Base-by-base conservation (phyloP, 2,888 invertebrate genomes). In the Druceiella hillmani region DNA sequence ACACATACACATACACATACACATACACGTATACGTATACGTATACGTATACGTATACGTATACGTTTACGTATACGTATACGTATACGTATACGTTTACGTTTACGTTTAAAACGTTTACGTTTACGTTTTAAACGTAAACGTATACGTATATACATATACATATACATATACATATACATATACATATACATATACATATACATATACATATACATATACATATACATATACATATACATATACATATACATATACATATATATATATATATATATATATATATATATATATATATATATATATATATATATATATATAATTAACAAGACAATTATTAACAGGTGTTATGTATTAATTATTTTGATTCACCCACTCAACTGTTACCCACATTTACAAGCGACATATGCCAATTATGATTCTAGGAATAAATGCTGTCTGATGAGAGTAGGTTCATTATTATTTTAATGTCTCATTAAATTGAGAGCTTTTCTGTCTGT, bases 21-120 rank as follows among this genome's bases (percentile, higher is more conserved):
- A 6, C n/a, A 20, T 20, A 20, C 22, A 7, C n/a, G n/a, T 7
- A 20, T 20, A 20, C 22, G n/a, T 20, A 20, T n/a, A 20, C n/a
- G n/a, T 20, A 20, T 20, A 20, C 6, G n/a, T 20, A 20, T 20
- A 20, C n/a, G 6, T n/a, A 20, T 20, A 20, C 6, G n/a, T 20
- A 20, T n/a, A 20, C 22, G n/a, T 20, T 20, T n/a, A 20, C 22
- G n/a, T 20, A 20, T 20, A 20, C 22, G n/a, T 20, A 20, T 20
- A 20, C n/a, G n/a, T 20, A 20, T 7, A 20, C 22, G n/a, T 20
- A 20, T 20, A 20, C 22, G n/a, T n/a, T 7, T n/a, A 20, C n/a
- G 22, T 20, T 20, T 20, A 20, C n/a, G 6, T 7, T 20, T 7
- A 6, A 20, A 20, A 7, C 22, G 6, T 20, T 20, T 20, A 6